Evolutionary conservation across 2,797 vertebrate genomes (phyloP), one percentile per base, ranked within the genome.

Genomic region (Furcifer pardalis): DNA sequence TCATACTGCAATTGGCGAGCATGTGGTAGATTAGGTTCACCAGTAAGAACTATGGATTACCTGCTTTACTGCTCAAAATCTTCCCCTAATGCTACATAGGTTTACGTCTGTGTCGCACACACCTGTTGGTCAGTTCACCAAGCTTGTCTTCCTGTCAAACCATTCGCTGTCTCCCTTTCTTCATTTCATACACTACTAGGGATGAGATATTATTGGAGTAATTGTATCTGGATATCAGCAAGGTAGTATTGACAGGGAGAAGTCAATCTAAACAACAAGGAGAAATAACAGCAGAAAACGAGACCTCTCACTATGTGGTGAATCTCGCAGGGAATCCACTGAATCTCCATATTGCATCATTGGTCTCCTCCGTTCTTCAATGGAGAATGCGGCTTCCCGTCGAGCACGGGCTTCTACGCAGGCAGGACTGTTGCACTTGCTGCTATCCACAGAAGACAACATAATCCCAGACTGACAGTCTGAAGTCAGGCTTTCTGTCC

Each of bases 361-460:
- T 15, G 97, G 96, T 90, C 96, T 95, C 82, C 96, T 97, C 5
- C 96, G 95, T 81, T 98, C 98, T 89, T 97, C 96, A 60, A 97
- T 96, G 94, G 97, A 98, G 81, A 91, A 94, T 92, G 97, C 96
- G 5, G 97, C 96, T 62, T 97, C 98, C 0, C 97, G 97, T 79
- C 97, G 97, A 10, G 97, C 97, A 90, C 98, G 96, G 1, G 98
- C 98, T 94, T 99, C 98, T 95, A 98, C 96, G 9, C 98, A 99
- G 0, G 97, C 98, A 4, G 98, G 98, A 93, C 98, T 99, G 97
- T 98, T 99, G 97, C 98, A 99, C 95, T 99, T 99, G 94, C 98
- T 99, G 96, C 98, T 99, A 94, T 98, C 98, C 94, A 99, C 98
- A 0, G 98, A 99, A 60, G 96, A 97, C 93, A 98, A 97, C 94